These are phyloP conservation scores for Vandiemenella viatica DNA, from an alignment of 2,888 invertebrate genomes.

Conservation along the genomic window DNA sequence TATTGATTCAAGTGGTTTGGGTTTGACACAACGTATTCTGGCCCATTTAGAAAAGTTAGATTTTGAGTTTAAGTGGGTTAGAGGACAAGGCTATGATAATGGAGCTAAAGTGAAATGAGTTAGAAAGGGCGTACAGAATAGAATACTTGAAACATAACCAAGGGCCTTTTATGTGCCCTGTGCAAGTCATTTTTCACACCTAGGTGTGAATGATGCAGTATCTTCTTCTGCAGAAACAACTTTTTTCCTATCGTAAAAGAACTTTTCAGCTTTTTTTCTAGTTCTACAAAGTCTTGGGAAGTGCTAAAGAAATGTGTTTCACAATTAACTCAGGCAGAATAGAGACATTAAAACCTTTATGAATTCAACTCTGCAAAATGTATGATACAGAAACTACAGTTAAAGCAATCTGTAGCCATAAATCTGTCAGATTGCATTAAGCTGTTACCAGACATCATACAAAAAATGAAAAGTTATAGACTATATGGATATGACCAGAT, in stretches of 20 bases:
- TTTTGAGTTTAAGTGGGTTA: too few relatives aligned
- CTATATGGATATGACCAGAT: neutral
- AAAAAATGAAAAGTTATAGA: too few relatives aligned
- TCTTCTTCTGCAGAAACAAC: neutral
- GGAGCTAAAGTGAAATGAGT: neutral
- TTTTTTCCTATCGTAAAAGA: neutral
- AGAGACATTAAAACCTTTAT: neutral
- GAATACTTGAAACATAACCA: neutral
- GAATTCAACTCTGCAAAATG: neutral
- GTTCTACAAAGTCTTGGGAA: too few relatives aligned
- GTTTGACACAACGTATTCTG: too few relatives aligned
- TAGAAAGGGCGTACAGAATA: neutral
- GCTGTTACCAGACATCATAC: constrained; percentile 3
- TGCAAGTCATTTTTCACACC: neutral
- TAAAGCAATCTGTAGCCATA: neutral
- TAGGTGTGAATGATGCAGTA: neutral
- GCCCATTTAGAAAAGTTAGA: too few relatives aligned
- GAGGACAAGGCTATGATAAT: neutral
- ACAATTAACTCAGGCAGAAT: neutral
- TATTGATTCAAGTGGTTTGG: too few relatives aligned
- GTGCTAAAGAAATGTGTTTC: neutral
- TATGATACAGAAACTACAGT: neutral
- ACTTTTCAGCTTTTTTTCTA: too few relatives aligned
- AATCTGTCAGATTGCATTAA: neutral
- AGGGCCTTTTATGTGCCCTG: neutral